Percentiles rank a stretch among this genome's conserved stretches.
phyloP scores from a whole-genome alignment of 2,113 vertebrate species.

The Ibidorhyncha struthersii region DNA sequence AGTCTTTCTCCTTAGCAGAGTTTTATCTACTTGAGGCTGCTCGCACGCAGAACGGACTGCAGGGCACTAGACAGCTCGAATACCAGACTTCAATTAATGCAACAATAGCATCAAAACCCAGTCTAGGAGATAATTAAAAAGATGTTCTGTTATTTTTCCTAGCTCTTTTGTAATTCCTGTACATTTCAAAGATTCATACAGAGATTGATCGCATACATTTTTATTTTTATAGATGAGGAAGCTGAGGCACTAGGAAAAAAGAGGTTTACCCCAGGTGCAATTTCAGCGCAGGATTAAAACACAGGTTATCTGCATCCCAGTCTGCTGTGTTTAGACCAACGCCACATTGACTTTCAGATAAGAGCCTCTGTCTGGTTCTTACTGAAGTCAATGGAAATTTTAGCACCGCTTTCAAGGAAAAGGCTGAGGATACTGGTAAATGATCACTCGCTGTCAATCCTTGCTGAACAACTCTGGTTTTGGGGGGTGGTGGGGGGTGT shows the following conservation, averaged over 20 bases:
- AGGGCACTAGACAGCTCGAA: neutral
- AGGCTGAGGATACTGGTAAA: neutral
- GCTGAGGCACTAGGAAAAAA: neutral
- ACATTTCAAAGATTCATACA: neutral
- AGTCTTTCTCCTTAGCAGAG: neutral
- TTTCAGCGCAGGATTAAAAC: neutral
- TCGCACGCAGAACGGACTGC: rapidly evolving
- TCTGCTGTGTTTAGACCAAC: neutral
- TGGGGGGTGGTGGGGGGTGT: too few relatives aligned
- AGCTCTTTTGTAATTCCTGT: neutral
- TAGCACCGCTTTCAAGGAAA: neutral
- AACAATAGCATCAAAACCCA: neutral
- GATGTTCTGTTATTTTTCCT: neutral
- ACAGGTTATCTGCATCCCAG: neutral
- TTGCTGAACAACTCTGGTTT: neutral
- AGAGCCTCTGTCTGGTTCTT: neutral
- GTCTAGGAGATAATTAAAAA: neutral
- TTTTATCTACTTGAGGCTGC: neutral
- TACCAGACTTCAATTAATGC: neutral
- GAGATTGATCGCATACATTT: neutral
- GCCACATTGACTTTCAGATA: neutral
- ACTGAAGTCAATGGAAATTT: neutral
- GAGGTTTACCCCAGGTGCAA: neutral
- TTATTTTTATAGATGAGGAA: neutral
- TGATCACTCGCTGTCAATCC: neutral